Evolutionary conservation across 2,113 vertebrate genomes (phyloP).

Genomic region (Synchiropus splendidus): DNA sequence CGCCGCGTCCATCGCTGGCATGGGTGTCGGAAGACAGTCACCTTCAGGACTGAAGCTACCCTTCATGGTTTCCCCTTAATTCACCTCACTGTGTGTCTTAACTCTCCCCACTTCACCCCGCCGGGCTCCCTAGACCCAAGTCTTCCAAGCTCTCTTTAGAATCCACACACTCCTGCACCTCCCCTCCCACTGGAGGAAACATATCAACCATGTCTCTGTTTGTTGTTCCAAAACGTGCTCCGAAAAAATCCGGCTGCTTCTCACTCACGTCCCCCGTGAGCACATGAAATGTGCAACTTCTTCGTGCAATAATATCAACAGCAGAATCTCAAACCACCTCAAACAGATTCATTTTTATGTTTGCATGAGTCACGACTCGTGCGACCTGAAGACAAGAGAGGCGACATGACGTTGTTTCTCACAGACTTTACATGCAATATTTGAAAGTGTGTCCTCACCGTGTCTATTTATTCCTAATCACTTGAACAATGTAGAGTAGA

Average conservation of each 20-base stretch:
- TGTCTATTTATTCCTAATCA: slow-evolving; percentile 2
- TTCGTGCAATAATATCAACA: slow-evolving; percentile 46
- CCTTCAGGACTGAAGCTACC: slow-evolving; percentile 69
- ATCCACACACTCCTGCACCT: neutral
- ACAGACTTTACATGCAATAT: slow-evolving; percentile 56
- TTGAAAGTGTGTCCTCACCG: no score
- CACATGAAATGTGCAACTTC: slow-evolving; percentile 34
- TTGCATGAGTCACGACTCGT: slow-evolving; percentile 15
- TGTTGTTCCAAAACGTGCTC: no score
- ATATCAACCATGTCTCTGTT: slow-evolving; percentile 1
- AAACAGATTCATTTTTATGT: slow-evolving; percentile 4
- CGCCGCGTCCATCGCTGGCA: slow-evolving; percentile 69
- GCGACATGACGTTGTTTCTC: slow-evolving; percentile 6
- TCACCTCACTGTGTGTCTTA: neutral
- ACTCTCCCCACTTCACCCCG: neutral
- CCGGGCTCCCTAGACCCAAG: no score
- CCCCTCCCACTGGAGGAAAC: slow-evolving; percentile 1
- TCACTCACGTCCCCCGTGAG: slow-evolving; percentile 22
- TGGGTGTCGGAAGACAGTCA: slow-evolving; percentile 83
- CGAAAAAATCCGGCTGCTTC: no score
- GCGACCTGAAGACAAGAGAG: slow-evolving; percentile 3
- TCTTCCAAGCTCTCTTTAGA: slow-evolving; percentile 1
- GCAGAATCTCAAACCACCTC: slow-evolving; percentile 10
- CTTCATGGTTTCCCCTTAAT: no score
- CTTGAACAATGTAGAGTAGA: no score